Evolutionary conservation across 2,113 vertebrate species (phyloP), one percentile per base, ranked within the genome.

Genomic region (Empidonax traillii): DNA sequence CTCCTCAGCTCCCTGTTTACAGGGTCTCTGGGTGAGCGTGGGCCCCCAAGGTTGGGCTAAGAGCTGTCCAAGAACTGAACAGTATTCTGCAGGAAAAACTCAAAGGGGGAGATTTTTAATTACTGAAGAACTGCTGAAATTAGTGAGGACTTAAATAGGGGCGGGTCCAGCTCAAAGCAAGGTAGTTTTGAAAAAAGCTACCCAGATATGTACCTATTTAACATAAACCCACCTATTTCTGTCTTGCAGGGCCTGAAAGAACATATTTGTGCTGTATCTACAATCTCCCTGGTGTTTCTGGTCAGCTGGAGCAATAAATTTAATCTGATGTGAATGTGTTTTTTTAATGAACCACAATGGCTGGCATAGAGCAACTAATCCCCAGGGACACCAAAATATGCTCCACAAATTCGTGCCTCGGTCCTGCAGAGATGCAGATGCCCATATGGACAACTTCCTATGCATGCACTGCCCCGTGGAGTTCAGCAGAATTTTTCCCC

Each of bases 301-400:
- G 93, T 91, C 94, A 92, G 95, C 79, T 72, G 44, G 39, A 63
- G 52, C 68, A 71, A 96, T 65, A 73, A 35, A 89, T 56, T 66
- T 44, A 68, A 76, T 67, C 53, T 56, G 39, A 87, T 63, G 52
- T 61, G n/a, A 68, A 68, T 31, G 43, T 82, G 53, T 49, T 90
- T 87, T 73, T 90, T 90, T 73, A 28, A 85, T 58, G 71, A 87
- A 65, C 71, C 47, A 72, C 89, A 90, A 66, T 56, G 78, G 56
- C 55, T 93, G 81, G 49, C 87, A 93, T 0, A 52, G 81, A 93
- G 65, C 31, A 78, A 7, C 25, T 35, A 1, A 63, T 82, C 78
- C 85, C 56, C 71, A 82, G 8, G 21, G 77, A 66, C 25, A 66
- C 22, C 87, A n/a, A 81, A 85, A 87, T 39, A 43, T 2, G 13